Evolutionary conservation across 2,888 invertebrate genomes (phyloP), one percentile per base, ranked within the genome.

Genomic region (Thecophora atra): DNA sequence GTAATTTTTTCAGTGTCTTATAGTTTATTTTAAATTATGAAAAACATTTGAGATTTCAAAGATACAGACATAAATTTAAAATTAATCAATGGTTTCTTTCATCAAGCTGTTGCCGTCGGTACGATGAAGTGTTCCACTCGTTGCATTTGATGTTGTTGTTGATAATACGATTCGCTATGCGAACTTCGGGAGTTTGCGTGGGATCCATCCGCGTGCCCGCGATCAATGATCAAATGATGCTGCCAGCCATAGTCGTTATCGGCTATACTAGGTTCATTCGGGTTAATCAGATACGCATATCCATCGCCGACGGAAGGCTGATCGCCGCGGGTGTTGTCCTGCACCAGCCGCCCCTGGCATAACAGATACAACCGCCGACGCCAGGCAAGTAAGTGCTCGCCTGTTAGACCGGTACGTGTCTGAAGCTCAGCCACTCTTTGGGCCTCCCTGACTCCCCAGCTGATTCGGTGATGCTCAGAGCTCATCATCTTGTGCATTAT

Each of bases 291-390:
- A 51, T 86, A n/a, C n/a, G n/a, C n/a, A n/a, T n/a, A n/a, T n/a
- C n/a, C 86, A 17, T 83, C 83, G 56, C 81, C 84, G 0, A 78
- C 74, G 0, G 87, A 86, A 1, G 86, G 87, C 66, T 87, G 87
- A 77, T 87, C 86, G 0, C 86, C 86, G 17, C 86, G 84, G 76
- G 85, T 84, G 70, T 81, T 72, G 3, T 79, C 78, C 47, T 85
- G 76, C 30, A 81, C 79, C 44, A 85, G 77, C 3, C 82, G 73
- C 0, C 83, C 85, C 73, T 85, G 85, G 21, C 81, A 78, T 0
- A 84, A 74, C 11, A 85, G 75, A 70, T 81, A 85, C 13, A 85
- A 72, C 0, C 75, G 80, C 24, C 85, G 81, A 0, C 85, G 83
- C 85, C 85, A 85, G 21, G 76, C 76, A 44, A 77, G 74, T 8